Base-by-base conservation (phyloP, 2,797 vertebrate genomes). In the Enteromius radiatus region DNA sequence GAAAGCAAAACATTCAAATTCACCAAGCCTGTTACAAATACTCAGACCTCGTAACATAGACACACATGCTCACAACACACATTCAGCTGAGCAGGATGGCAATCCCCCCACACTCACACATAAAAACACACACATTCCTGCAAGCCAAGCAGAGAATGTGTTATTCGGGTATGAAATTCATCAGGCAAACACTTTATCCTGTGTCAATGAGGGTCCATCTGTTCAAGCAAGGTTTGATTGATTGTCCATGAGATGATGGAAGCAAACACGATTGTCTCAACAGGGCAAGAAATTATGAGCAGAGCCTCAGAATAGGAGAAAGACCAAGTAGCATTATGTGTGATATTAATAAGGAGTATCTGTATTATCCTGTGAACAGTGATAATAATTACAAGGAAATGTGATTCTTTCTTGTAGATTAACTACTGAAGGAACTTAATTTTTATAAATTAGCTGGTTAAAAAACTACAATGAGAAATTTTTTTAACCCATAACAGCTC, bases 221-320 rank as follows among this genome's bases (percentile, higher is more conserved):
- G 52, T 61, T 64, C 61, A 77, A 43, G 23, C 47, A 84, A 73
- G 43, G 45, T 84, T 75, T 81, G 85, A 84, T 31, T 84, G 67
- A 86, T 82, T 69, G 71, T 74, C 17, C 47, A 17, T 43, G 17
- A 78, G 68, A 74, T 78, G 78, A 86, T 64, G 52, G 78, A 68
- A 49, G 47, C 78, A 77, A 71, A 71, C 81, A 77, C 41, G 67
- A 19, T 65, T 56, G 52, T 38, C 21, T 71, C 21, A 63, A 74
- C 63, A 31, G 49, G 26, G 38, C 15, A 73, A 68, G 79, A 54
- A 81, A 84, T 78, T 54, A 77, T 76, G 45, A 74, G 59, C 31
- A 65, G 64, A 78, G 38, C 45, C 26, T 68, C 28, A 64, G 52
- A 65, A 61, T 28, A 75, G n/a, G 68, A 77, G 19, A 26, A 36